Conservation (phyloP, 2,888 invertebrate species). For the Agrochola lychnidis region DNA sequence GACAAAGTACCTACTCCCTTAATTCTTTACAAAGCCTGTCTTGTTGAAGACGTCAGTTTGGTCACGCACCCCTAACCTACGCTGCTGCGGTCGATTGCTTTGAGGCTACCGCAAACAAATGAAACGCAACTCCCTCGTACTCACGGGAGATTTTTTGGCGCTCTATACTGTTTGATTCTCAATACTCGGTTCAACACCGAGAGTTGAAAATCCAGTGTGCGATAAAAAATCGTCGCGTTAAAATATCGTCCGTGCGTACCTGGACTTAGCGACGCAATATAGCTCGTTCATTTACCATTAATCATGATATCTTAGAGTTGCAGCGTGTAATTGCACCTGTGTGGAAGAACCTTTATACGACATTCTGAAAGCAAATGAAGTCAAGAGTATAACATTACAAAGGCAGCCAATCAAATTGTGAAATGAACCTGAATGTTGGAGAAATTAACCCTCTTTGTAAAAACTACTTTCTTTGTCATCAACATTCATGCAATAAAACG, state of each 20-base stretch:
- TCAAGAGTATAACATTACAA: conserved; percentile 15
- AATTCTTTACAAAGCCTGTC: not conserved
- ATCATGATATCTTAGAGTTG: not conserved
- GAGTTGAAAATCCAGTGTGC: not conserved
- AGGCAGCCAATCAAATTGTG: conserved; percentile 6
- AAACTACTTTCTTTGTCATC: not conserved
- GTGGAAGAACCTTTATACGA: not conserved
- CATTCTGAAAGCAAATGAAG: conserved; percentile 4
- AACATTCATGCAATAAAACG: too few species aligned
- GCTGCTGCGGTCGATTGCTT: not conserved
- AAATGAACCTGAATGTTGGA: not conserved
- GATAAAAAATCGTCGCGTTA: not conserved
- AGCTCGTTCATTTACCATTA: not conserved
- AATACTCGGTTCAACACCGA: not conserved
- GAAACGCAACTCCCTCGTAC: not conserved
- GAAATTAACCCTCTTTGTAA: not conserved
- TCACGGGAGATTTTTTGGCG: not conserved
- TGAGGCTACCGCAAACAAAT: not conserved
- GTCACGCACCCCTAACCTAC: not conserved
- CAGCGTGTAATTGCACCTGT: not conserved
- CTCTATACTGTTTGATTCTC: not conserved
- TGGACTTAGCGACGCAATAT: too few species aligned
- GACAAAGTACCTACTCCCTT: not conserved
- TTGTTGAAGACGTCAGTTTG: not conserved
- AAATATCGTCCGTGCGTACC: not conserved